phyloP scores from a whole-genome alignment of 2,113 vertebrate genomes.

The Chrysochloris asiatica region DNA sequence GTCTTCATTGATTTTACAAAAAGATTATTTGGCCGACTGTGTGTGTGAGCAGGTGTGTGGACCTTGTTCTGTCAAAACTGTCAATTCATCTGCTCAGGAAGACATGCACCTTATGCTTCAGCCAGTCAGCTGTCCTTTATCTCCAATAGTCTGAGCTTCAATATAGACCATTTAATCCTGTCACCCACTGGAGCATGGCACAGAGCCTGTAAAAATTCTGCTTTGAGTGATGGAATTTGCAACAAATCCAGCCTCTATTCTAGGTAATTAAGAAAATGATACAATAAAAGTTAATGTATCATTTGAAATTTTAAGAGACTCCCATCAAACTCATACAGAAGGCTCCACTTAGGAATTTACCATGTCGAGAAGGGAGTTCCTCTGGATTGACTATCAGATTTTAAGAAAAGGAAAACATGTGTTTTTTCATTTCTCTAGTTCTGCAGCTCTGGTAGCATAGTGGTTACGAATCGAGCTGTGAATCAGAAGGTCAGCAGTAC shows the following conservation, averaged over 20 bases:
- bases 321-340: too few species aligned
- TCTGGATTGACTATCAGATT: neutral
- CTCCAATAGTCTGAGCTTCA: neutral
- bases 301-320: neutral
- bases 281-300: neutral
- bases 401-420: neutral
- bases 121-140: too few species aligned
- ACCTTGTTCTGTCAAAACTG: neutral
- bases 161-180: neutral
- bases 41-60: too few species aligned
- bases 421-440: neutral
- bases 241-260: neutral
- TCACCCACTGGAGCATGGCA: neutral
- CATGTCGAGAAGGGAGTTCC: neutral
- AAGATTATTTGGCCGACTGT: neutral
- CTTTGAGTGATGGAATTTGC: constrained; percentile 13
- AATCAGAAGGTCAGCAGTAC: too few species aligned
- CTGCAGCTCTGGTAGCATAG: too few species aligned
- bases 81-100: too few species aligned
- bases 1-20: constrained; percentile 23
- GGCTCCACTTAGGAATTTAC: neutral
- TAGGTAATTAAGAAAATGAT: too few species aligned
- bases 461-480: too few species aligned
- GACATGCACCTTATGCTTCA: too few species aligned
- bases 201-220: neutral